A percentile compares a stretch with the other conserved stretches of the same genome.
Conservation (phyloP, 2,113 vertebrate genomes). For the Pachycephala philippinensis region DNA sequence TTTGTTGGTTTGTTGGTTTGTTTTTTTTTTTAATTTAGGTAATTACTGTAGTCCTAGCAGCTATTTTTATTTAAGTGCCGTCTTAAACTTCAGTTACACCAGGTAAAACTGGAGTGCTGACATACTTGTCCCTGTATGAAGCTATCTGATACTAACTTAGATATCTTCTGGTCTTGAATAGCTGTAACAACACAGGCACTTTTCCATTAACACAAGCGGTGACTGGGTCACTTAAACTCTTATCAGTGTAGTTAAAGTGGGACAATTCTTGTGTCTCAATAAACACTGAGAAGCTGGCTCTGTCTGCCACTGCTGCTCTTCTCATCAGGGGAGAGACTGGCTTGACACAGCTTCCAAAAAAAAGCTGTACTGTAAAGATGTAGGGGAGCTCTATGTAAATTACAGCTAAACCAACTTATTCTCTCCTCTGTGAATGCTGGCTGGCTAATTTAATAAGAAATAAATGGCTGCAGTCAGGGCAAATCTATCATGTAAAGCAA, state of each 20-base stretch:
- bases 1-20: background rate
- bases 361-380: background rate
- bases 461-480: background rate
- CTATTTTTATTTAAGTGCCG: background rate
- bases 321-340: background rate
- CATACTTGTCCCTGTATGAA: background rate
- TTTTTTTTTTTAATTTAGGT: background rate
- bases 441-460: background rate
- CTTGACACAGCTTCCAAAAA: background rate
- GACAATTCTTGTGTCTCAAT: background rate
- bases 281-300: background rate
- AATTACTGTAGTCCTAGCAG: background rate
- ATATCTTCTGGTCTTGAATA: background rate
- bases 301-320: background rate
- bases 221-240: background rate
- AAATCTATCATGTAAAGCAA: background rate
- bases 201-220: background rate
- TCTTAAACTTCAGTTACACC: background rate
- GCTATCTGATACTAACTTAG: background rate
- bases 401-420: background rate
- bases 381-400: background rate
- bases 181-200: background rate
- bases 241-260: background rate
- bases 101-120: background rate
- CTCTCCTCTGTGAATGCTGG: background rate